Base-by-base conservation (phyloP, 2,113 vertebrate genomes). In the Dasypus novemcinctus region DNA sequence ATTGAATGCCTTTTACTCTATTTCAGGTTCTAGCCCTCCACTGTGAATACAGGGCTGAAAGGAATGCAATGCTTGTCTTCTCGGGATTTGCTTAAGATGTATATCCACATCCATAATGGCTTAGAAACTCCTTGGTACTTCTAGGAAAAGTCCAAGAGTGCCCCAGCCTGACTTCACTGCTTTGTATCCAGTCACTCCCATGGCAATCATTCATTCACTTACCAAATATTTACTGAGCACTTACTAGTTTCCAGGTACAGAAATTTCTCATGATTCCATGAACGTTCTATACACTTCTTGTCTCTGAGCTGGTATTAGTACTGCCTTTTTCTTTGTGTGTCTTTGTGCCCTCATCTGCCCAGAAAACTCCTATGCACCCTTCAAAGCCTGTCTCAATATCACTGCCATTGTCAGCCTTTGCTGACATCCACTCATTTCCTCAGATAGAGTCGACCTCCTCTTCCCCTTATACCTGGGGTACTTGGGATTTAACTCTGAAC, bases 231-330 rank as follows among this genome's bases (percentile, higher is more conserved):
- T 49, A 49, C 46, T 49, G 46, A 49, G 46, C 46, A 49, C 46
- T 11, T 49, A 49, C 8, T 46, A 21, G 12, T 57, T 79, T 59
- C 33, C 25, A 33, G 41, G 46, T 10, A 27, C 25, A 20, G 31
- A 41, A 8, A 1, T 7, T 21, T 61, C 2, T 38, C 21, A 0
- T 2, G 29, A 64, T 38, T 43, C 68, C 4, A 0, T 18, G 20
- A 49, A 29, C 3, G 0, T 25, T 41, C 31, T 18, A 3, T 1
- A 7, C 0, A 0, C 25, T 12, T 57, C 71, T 43, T 6, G 25
- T 54, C n/a, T 83, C 82, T 18, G 38, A 49, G 54, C 64, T 5
- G 21, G 84, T 17, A n/a, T 59, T 13, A 36, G 8, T 4, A 25
- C 0, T 27, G 14, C 43, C 38, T 31, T 69, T 63, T 69, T 13